These are phyloP conservation scores for Sebastes oblongus DNA, from an alignment of 2,797 vertebrate genomes.

Conservation along the genomic window DNA sequence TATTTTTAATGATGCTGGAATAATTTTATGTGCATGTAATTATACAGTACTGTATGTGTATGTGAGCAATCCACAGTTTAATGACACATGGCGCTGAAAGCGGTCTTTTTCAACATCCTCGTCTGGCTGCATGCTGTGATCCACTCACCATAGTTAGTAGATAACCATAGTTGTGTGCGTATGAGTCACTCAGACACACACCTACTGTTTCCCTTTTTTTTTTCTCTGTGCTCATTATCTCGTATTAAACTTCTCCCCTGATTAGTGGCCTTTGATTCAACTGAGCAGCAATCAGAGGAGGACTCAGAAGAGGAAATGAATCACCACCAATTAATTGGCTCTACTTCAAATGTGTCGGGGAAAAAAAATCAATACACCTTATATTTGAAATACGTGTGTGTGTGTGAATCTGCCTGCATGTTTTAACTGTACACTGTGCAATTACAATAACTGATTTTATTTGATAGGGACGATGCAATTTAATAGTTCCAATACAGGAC, in stretches of 20 bases:
- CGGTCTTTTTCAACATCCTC: neutral
- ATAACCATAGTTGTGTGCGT: neutral
- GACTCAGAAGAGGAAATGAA: neutral
- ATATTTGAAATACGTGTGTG: neutral
- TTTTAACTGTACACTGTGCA: neutral
- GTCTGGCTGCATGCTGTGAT: neutral
- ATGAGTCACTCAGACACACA: slow-evolving; percentile 33
- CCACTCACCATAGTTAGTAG: neutral
- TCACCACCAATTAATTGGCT: neutral
- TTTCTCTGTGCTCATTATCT: slow-evolving; percentile 22
- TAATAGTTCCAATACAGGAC: too few species aligned
- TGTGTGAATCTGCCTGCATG: neutral
- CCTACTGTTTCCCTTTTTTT: neutral
- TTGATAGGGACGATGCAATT: too few species aligned
- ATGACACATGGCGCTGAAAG: neutral
- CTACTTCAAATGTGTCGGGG: neutral
- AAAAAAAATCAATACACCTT: neutral
- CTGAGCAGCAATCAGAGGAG: neutral
- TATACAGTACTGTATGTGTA: neutral
- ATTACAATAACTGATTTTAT: neutral
- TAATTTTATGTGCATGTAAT: neutral
- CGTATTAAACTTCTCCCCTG: slow-evolving; percentile 16
- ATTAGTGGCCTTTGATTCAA: slow-evolving; percentile 32
- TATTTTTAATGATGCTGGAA: neutral
- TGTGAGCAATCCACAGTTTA: neutral